Evolutionary conservation across 2,888 invertebrate species (phyloP), one percentile per base, ranked within the genome.

Genomic region (Pristionchus arcanus): DNA sequence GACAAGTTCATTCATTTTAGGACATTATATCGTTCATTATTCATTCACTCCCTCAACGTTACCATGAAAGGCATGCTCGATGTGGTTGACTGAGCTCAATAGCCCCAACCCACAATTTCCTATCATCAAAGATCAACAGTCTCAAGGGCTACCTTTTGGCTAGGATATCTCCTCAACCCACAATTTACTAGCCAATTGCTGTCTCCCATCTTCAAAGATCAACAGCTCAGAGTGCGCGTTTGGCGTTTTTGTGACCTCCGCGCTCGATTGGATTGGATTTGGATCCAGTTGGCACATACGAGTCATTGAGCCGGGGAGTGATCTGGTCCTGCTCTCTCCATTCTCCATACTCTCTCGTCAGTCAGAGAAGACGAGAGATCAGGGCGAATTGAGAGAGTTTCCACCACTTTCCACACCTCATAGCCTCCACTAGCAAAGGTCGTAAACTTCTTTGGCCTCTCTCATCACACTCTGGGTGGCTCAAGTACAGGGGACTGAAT

Each of bases 401-500:
- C 42, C 42, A 49, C 42, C 42, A 15, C 74, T 81, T 28, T 28
- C 28, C 13, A 42, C 74, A 77, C 42, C 42, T 49, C 42, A 49
- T 49, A 49, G 42, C 42, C 42, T 49, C 42, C 42, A 49, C 42
- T 49, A 49, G 42, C 77, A 81, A 81, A 81, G 81, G 81, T 81
- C 81, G 81, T 81, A 81, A 81, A 81, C 81, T 81, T 81, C 81
- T 81, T 81, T 81, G 19, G 81, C 34, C 81, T 11, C 49, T 81
- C 81, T 53, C 81, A 42, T 77, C 42, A n/a, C 42, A n/a, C 37
- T 59, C 3, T 49, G n/a, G 34, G 15, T 1, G 37, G 42, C 77
- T 81, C 49, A 81, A 81, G 81, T 81, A n/a, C 81, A 28, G 15
- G 81, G 49, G 74, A 77, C 74, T 42, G 37, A 21, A 42, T 25